Evolutionary conservation across 2,797 vertebrate genomes (phyloP), one percentile per base, ranked within the genome.

Genomic region (Eutrigla gurnardus): DNA sequence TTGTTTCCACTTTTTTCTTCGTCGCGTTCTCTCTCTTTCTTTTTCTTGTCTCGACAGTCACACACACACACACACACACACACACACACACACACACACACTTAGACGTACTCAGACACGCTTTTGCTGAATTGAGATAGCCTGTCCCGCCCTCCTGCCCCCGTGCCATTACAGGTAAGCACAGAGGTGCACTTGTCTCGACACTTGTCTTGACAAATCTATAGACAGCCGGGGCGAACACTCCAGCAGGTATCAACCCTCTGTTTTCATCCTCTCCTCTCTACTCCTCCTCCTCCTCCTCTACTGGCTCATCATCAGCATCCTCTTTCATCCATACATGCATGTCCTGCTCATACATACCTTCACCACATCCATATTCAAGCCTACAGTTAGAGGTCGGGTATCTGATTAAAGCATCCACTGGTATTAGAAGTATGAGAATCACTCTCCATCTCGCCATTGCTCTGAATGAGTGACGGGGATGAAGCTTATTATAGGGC

Each of bases 171-270:
- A 88, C 85, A 88, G 85, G 86, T 89, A 81, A 84, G 78, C 75
- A 65, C 84, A 65, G 77, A 83, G 81, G 74, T 82, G 69, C 78
- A 85, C 82, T 91, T 88, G 78, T 87, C 80, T 87, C 86, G 88
- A 91, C 88, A 91, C 84, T 88, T 88, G 85, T 86, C 83, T 86
- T 78, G 81, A 83, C 79, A 89, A 87, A 87, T 86, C 79, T 87
- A 83, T 77, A 85, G 84, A 86, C 83, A 72, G 67, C 45, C 77
- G 37, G 74, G 84, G 86, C 42, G 55, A 86, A 83, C 79, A 83
- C 73, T 86, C 68, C 75, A 77, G 52, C 63, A 73, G 64, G 78
- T 86, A 78, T 86, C 70, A 85, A 73, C 54, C 66, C 49, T 74
- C 46, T 80, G 62, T 46, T 66, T 42, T 70, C 54, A 47, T 35